Evolutionary conservation across 2,113 vertebrate species (phyloP).

Genomic region (Forbesichthys agassizii): DNA sequence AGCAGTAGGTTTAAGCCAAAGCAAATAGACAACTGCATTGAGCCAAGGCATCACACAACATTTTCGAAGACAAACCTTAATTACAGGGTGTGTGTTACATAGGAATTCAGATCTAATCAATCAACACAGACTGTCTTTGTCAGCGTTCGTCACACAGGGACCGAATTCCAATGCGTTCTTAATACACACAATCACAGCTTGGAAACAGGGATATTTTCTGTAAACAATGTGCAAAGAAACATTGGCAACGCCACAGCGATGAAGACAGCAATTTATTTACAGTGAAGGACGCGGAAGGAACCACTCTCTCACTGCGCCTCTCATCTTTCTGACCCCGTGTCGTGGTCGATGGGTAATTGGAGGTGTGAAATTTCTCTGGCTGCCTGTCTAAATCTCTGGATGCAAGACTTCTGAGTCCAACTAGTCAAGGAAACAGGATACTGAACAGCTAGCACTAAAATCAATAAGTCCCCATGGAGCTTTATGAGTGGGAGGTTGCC

Average conservation of each 20-base stretch:
- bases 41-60: constrained; percentile 3
- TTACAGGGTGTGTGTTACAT: constrained; percentile 50
- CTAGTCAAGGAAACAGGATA: constrained; percentile 29
- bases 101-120: constrained; percentile 52
- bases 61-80: constrained; percentile 36
- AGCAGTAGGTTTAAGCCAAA: constrained; percentile 42
- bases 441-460: constrained; percentile 41
- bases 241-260: constrained; percentile 21
- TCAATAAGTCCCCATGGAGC: constrained; percentile 49
- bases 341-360: constrained; percentile 17
- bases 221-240: constrained; percentile 38
- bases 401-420: constrained; percentile 27
- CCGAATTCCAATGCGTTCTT: constrained; percentile 12
- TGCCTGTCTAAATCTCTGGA: constrained; percentile 15
- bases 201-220: constrained; percentile 30
- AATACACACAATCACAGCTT: constrained; percentile 13
- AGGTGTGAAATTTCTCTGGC: constrained; percentile 16
- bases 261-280: not conserved
- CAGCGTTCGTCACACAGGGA: not conserved
- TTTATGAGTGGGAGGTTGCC: constrained; percentile 50
- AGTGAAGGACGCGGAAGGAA: constrained; percentile 1
- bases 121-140: constrained; percentile 29
- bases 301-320: constrained; percentile 3
- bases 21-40: constrained; percentile 43
- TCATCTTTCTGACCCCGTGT: constrained; percentile 1